Base-by-base conservation (phyloP, 2,113 vertebrate genomes). In the Oreochromis tanganicae region DNA sequence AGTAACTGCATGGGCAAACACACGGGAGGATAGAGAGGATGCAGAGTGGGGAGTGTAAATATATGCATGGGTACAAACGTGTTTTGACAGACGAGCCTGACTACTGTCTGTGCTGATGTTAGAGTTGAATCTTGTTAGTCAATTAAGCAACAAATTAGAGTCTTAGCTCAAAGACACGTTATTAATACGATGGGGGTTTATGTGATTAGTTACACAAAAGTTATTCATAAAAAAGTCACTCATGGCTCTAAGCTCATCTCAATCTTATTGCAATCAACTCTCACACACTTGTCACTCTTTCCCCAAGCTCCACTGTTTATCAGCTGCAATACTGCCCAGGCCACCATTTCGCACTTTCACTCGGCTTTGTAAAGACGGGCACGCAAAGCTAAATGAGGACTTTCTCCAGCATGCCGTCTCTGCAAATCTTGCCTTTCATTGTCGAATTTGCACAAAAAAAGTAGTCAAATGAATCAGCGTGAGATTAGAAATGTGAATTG, bases 131-230 rank as follows among this genome's bases (percentile, higher is more conserved):
- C 88, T 85, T 81, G 90, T 88, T 88, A 61, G 85, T 84, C 88
- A 89, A 91, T 94, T 93, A 93, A 52, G 75, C 68, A 81, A 89
- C 87, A 87, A 92, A 89, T 89, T 38, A 83, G 43, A 90, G 92
- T 66, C 80, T 83, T 50, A 85, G 54, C 32, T 86, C 85, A 92
- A 85, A 84, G 89, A 78, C 88, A 63, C 56, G 27, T 80, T 87
- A 80, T 82, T 87, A 88, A 91, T 89, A 80, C 52, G 82, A 54
- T 38, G 46, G 16, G 48, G 90, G 52, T 90, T 93, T 83, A 75
- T 19, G 29, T 54, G 89, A 92, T 89, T 90, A 83, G 66, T 78
- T 55, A 81, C 52, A 87, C 66, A 81, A 81, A 87, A 85, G 68
- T 82, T 88, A 85, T 88, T 86, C 81, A 87, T 41, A 75, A 89